Percentiles rank a stretch among this genome's conserved stretches.
Evolutionary conservation across 2,888 invertebrate species (phyloP).

Genomic region (Callimorpha dominula): DNA sequence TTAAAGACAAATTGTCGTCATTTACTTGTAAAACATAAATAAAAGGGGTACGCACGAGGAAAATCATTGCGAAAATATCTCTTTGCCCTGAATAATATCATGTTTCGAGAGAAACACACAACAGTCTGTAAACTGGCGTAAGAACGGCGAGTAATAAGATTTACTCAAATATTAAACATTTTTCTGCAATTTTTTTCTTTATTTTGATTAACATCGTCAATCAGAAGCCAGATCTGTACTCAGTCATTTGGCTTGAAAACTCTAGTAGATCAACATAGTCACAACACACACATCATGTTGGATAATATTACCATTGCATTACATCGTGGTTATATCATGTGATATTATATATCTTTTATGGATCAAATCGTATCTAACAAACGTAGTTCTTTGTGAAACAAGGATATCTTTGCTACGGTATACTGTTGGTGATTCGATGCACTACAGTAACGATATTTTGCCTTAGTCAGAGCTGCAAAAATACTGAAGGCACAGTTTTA

Average conservation of each 20-base stretch:
- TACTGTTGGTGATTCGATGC: too few relatives aligned
- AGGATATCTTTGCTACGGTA: too few relatives aligned
- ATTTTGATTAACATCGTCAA: background rate
- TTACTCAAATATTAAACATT: background rate
- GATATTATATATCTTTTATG: background rate
- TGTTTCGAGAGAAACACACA: constrained; percentile 4
- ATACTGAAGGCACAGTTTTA: background rate
- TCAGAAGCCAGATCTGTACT: background rate
- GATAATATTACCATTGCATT: background rate
- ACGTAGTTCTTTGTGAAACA: too few relatives aligned
- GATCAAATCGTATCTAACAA: too few relatives aligned
- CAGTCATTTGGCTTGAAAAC: background rate
- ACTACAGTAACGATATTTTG: background rate
- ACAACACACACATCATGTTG: too few relatives aligned
- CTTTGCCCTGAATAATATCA: constrained; percentile 13
- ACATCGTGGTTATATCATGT: background rate
- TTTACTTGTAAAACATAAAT: constrained; percentile 14
- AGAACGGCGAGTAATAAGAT: constrained; percentile 2
- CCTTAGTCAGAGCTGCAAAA: background rate
- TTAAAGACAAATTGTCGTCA: constrained; percentile 14
- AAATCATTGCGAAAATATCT: constrained; percentile 3
- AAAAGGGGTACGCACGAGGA: constrained; percentile 15
- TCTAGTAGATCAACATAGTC: background rate
- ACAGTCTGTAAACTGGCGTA: background rate
- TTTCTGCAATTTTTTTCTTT: background rate